phyloP scores from a whole-genome alignment of 2,888 invertebrate species.

The Odontomyia ornata region DNA sequence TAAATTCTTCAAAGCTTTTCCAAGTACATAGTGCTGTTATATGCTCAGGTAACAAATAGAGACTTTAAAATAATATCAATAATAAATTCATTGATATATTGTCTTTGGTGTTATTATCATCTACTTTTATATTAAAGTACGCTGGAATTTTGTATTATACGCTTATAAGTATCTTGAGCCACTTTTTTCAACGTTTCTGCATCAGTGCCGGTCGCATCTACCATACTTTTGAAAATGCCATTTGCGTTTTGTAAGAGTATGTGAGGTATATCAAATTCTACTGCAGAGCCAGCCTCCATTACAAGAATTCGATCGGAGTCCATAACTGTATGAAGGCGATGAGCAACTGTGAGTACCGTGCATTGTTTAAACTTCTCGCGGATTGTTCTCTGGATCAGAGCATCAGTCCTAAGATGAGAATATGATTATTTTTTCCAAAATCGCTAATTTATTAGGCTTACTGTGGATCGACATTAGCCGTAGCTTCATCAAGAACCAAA shows the following conservation, averaged over 20 bases:
- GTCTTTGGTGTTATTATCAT: slow-evolving; percentile 20
- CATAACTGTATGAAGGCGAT: slow-evolving; percentile 91
- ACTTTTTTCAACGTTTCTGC: slow-evolving; percentile 65
- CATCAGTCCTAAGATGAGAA: slow-evolving; percentile 75
- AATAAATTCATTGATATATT: background rate
- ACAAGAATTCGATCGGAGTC: slow-evolving; percentile 90
- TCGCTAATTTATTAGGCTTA: slow-evolving; percentile 55
- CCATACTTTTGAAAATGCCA: slow-evolving; percentile 74
- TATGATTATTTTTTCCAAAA: slow-evolving; percentile 51
- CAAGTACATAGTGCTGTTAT: background rate
- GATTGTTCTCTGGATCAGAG: slow-evolving; percentile 85
- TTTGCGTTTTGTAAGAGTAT: slow-evolving; percentile 70
- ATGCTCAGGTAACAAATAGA: background rate
- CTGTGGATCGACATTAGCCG: slow-evolving; percentile 74
- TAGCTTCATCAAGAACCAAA: slow-evolving; percentile 75
- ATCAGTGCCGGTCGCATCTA: slow-evolving; percentile 71
- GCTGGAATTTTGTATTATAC: slow-evolving; percentile 39
- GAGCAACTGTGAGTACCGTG: slow-evolving; percentile 91
- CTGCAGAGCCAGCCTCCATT: slow-evolving; percentile 81
- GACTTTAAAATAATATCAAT: too few species aligned
- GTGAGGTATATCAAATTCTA: slow-evolving; percentile 78
- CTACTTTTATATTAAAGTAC: slow-evolving; percentile 16
- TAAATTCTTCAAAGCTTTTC: background rate
- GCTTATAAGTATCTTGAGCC: slow-evolving; percentile 63
- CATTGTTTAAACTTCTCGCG: slow-evolving; percentile 80